Evolutionary conservation across 2,113 vertebrate genomes (phyloP).

Genomic region (Eonycteris spelaea): DNA sequence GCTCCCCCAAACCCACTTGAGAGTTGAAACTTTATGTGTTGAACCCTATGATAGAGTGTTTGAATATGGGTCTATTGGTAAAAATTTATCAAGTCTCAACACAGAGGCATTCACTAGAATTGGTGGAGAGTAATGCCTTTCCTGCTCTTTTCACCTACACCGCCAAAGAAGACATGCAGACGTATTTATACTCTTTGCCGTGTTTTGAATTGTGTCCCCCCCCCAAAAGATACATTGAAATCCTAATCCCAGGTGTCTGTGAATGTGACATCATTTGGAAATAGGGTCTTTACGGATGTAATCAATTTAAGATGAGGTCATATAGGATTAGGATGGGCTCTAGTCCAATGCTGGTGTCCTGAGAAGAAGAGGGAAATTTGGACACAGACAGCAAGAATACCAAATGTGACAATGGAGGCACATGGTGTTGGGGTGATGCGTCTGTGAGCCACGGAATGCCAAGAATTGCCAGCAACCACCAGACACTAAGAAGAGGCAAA

Average conservation of each 20-base stretch:
- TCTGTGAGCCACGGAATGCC: not conserved
- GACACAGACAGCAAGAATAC: not conserved
- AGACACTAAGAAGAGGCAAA: not conserved
- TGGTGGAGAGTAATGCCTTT: not conserved
- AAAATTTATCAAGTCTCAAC: not conserved
- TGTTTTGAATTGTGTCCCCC: not conserved
- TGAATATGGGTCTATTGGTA: not conserved
- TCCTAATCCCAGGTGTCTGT: not conserved
- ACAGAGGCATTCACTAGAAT: not conserved
- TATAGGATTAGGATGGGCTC: not conserved
- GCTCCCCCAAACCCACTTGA: not conserved
- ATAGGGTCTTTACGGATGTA: not conserved
- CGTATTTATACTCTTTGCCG: not conserved
- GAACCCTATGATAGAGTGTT: not conserved
- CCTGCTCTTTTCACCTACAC: not conserved
- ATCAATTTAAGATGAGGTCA: not conserved
- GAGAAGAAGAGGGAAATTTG: not conserved
- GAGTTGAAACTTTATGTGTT: not conserved
- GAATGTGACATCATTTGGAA: conserved; percentile 24
- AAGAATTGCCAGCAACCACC: not conserved
- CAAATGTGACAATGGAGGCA: not conserved
- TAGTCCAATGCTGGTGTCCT: not conserved
- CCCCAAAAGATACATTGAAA: not conserved
- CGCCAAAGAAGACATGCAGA: not conserved
- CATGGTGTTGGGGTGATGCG: not conserved